Evolutionary conservation across 2,888 invertebrate genomes (phyloP), one percentile per base, ranked within the genome.

Genomic region (Lasioglossum vierecki): DNA sequence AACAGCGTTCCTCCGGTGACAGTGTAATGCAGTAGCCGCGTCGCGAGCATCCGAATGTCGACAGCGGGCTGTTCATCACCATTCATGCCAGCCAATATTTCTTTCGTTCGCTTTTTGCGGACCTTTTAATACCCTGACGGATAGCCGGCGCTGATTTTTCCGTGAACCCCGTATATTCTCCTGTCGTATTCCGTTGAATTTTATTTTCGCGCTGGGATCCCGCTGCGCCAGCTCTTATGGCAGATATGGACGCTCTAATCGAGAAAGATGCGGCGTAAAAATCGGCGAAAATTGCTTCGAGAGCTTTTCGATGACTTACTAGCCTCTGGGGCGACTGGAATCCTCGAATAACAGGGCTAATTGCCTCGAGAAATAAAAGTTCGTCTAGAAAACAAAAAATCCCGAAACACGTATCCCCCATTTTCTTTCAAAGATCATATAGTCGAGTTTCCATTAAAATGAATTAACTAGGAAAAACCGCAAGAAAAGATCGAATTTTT

Each of bases 91-190:
- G 80, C 82, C 82, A 82, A 86, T 84, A 84, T 86, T 86, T 83
- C 89, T 86, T 90, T 88, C 85, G 82, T 83, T 80, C 89, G 44
- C 71, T 81, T 82, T 66, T 78, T 84, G 77, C 80, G 76, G 78
- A 83, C 79, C 86, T 84, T 88, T 82, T 89, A 88, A 88, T 87
- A 78, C 81, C 81, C 81, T 81, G 89, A 88, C 87, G 87, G 78
- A 88, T 89, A 89, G 82, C 76, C 68, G 70, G 49, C 46, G 79
- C 78, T 82, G 87, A 88, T 88, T 76, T 88, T 79, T 71, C 77
- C 79, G 53, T 22, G 26, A 63, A 13, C 68, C 79, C 49, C 71
- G 49, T 86, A 78, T 79, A 76, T 84, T 80, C 53, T 57, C 72
- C 75, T 78, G 83, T 76, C 79, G 79, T 49, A 63, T 74, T 76